A percentile compares a stretch with the other conserved stretches of the same genome.
These are phyloP conservation scores for Sebastes oblongus DNA, from an alignment of 2,797 vertebrate genomes.

Conservation along the genomic window DNA sequence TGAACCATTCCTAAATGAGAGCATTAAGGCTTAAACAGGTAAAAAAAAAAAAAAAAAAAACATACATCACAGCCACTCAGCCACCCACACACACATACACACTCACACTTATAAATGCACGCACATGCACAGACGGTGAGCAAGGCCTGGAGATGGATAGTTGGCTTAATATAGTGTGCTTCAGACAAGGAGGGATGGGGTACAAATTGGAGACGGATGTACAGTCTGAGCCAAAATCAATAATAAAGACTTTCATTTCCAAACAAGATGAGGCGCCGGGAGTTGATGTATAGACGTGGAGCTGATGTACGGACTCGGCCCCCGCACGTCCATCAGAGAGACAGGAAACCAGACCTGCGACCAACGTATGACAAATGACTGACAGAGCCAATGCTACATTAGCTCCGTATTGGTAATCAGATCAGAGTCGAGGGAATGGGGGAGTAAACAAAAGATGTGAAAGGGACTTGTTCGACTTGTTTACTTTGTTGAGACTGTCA, in stretches of 20 bases:
- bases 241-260: constrained; percentile 77
- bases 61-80: background rate
- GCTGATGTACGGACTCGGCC: constrained; percentile 48
- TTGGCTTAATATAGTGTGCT: constrained; percentile 55
- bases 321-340: constrained; percentile 56
- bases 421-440: constrained; percentile 37
- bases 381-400: constrained; percentile 26
- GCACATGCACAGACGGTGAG: constrained; percentile 26
- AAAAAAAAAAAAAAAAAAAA: background rate
- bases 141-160: constrained; percentile 54
- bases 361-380: constrained; percentile 54
- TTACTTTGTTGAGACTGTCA: constrained; percentile 4
- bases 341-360: constrained; percentile 50
- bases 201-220: constrained; percentile 73
- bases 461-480: constrained; percentile 1
- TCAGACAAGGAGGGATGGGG: constrained; percentile 58
- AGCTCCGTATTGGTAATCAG: constrained; percentile 56
- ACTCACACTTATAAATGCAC: constrained; percentile 1
- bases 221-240: constrained; percentile 73
- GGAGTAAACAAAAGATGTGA: constrained; percentile 38
- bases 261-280: constrained; percentile 67
- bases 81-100: constrained; percentile 15
- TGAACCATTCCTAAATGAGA: background rate
- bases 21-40: constrained; percentile 13
- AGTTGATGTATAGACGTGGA: constrained; percentile 59